Evolutionary conservation across 2,888 invertebrate genomes (phyloP).

Genomic region (Bombylius major): DNA sequence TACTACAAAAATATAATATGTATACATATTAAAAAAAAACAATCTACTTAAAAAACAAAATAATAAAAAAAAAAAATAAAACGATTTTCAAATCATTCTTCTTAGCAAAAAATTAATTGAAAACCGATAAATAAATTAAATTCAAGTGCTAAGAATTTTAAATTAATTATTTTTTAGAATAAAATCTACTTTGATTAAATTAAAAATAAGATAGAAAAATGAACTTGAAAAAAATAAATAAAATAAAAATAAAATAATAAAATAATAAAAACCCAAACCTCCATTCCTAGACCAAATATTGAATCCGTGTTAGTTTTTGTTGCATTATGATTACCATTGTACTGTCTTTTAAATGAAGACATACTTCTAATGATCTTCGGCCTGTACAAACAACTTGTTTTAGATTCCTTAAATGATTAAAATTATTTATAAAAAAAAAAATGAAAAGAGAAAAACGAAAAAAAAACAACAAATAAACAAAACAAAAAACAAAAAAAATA

Average conservation of each 20-base stretch:
- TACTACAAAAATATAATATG: no score
- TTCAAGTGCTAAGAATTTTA: no score
- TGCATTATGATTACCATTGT: constrained; percentile 19
- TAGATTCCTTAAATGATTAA: constrained; percentile 20
- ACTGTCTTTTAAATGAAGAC: constrained; percentile 24
- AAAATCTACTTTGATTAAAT: no score
- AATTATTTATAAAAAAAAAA: not conserved
- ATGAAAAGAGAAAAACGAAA: not conserved
- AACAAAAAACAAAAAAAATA: not conserved
- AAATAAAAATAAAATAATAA: constrained; percentile 1
- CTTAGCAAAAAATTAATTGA: no score
- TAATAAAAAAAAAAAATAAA: no score
- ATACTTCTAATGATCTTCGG: constrained; percentile 33
- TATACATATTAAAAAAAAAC: no score
- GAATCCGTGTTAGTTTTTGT: constrained; percentile 29
- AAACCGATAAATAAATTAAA: no score
- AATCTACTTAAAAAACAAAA: no score
- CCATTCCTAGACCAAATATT: constrained; percentile 25
- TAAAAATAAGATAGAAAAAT: no score
- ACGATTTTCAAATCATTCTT: no score
- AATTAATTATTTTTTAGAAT: no score
- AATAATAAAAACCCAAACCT: constrained; percentile 29
- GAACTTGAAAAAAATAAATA: not conserved
- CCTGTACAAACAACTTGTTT: constrained; percentile 30
- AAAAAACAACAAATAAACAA: not conserved